These are phyloP conservation scores for Parambassis ranga DNA, from an alignment of 2,797 vertebrate genomes.

Conservation along the genomic window DNA sequence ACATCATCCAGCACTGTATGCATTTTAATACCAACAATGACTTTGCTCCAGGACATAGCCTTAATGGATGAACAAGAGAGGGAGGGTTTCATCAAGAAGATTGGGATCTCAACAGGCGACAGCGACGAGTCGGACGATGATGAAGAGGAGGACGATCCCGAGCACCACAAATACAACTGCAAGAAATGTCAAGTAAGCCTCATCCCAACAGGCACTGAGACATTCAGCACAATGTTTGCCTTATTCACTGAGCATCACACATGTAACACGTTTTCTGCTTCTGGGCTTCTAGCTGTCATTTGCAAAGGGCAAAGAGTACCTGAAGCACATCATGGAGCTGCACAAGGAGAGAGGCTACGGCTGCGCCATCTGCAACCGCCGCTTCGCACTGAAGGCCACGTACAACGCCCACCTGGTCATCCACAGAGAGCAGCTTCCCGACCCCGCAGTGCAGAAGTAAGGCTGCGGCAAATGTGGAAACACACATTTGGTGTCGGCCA, in stretches of 20 bases:
- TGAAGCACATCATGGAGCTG: conserved; percentile 98
- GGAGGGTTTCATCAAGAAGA: conserved; percentile 95
- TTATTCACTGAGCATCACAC: background rate
- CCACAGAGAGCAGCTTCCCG: conserved; percentile 95
- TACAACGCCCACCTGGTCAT: conserved; percentile 99
- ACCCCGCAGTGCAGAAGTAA: conserved; percentile 97
- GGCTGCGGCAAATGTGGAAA: conserved; percentile 36
- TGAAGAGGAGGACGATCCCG: conserved; percentile 87
- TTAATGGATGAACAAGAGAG: conserved; percentile 97
- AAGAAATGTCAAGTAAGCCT: conserved; percentile 93
- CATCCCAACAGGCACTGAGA: fast-evolving
- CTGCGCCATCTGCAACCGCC: conserved; percentile 94
- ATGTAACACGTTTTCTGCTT: background rate
- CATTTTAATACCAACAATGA: background rate
- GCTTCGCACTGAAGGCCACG: conserved; percentile 96
- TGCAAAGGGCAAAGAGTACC: conserved; percentile 93
- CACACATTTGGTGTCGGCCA: too few species aligned
- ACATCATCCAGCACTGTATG: too few species aligned
- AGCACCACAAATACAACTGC: conserved; percentile 97
- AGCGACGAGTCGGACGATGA: conserved; percentile 89
- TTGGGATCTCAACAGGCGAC: conserved; percentile 93
- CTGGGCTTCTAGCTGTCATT: conserved; percentile 85
- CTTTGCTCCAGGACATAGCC: conserved; percentile 89
- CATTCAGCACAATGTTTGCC: background rate
- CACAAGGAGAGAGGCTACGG: conserved; percentile 96